These are phyloP conservation scores for Pangasius macronema DNA, from an alignment of 2,797 vertebrate genomes.

Conservation along the genomic window DNA sequence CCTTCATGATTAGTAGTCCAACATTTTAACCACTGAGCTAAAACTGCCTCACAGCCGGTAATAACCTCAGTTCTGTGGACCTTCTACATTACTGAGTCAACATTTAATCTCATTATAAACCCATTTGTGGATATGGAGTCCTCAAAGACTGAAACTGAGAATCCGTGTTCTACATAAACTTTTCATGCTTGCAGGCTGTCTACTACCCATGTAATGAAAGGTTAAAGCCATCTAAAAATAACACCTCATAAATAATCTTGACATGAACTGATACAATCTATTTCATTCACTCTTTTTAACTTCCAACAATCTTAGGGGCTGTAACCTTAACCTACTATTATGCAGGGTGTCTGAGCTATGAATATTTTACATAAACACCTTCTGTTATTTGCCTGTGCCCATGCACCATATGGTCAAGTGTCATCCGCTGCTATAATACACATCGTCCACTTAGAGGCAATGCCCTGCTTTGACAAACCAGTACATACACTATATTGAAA, in stretches of 20 bases:
- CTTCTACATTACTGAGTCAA: not conserved
- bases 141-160: not conserved
- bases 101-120: not conserved
- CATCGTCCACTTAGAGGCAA: slow-evolving; percentile 68
- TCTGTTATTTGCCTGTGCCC: slow-evolving; percentile 27
- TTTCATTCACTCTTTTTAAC: slow-evolving; percentile 30
- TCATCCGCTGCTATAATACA: slow-evolving; percentile 57
- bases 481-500: not conserved
- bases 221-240: slow-evolving; percentile 20
- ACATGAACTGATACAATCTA: slow-evolving; percentile 29
- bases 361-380: slow-evolving; percentile 56
- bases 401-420: slow-evolving; percentile 12
- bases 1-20: too few relatives aligned
- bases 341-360: slow-evolving; percentile 43
- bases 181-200: not conserved
- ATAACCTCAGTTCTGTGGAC: not conserved
- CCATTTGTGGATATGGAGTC: not conserved
- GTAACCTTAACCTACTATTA: slow-evolving; percentile 29
- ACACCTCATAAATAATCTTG: slow-evolving; percentile 20
- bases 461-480: slow-evolving; percentile 6
- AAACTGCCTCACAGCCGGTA: too few relatives aligned
- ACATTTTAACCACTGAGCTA: too few relatives aligned
- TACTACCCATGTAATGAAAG: slow-evolving; percentile 4
- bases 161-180: slow-evolving; percentile 2
- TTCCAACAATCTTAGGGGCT: slow-evolving; percentile 21